Conservation (phyloP, 2,888 invertebrate genomes). For the Lepas anatifera region DNA sequence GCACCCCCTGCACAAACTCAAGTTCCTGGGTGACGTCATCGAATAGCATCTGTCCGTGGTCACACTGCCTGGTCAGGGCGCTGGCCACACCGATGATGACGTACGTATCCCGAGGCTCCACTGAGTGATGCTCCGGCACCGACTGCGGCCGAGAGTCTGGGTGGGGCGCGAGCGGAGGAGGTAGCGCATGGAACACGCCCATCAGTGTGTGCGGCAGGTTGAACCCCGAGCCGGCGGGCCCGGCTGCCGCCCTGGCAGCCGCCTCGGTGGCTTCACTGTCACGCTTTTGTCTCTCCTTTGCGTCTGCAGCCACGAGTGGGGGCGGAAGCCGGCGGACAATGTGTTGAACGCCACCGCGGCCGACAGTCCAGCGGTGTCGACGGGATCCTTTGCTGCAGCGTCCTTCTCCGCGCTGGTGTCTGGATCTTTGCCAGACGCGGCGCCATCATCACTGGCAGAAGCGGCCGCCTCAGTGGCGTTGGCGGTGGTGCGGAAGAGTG, state of each 20-base stretch:
- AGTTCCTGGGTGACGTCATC: not conserved
- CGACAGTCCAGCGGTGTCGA: not conserved
- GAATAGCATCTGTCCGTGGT: not conserved
- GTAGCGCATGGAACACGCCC: not conserved
- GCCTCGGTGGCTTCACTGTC: not conserved
- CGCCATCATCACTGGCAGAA: not conserved
- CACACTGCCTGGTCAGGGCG: not conserved
- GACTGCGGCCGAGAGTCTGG: not conserved
- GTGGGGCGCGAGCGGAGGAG: not conserved
- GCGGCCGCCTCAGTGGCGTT: not conserved
- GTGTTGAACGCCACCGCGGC: no score
- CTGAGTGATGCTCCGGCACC: not conserved
- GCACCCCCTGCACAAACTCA: not conserved
- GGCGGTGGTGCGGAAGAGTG: not conserved
- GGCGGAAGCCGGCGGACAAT: no score
- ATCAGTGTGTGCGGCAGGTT: not conserved
- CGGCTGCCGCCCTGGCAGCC: not conserved
- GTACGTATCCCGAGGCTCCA: not conserved
- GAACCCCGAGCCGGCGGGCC: not conserved
- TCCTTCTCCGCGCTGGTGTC: not conserved
- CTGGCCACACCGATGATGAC: not conserved
- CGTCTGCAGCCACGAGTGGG: no score
- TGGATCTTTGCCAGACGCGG: not conserved
- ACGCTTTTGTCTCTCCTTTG: not conserved
- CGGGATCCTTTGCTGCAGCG: not conserved